Evolutionary conservation across 2,797 vertebrate species (phyloP).

Genomic region (Tapirus indicus): DNA sequence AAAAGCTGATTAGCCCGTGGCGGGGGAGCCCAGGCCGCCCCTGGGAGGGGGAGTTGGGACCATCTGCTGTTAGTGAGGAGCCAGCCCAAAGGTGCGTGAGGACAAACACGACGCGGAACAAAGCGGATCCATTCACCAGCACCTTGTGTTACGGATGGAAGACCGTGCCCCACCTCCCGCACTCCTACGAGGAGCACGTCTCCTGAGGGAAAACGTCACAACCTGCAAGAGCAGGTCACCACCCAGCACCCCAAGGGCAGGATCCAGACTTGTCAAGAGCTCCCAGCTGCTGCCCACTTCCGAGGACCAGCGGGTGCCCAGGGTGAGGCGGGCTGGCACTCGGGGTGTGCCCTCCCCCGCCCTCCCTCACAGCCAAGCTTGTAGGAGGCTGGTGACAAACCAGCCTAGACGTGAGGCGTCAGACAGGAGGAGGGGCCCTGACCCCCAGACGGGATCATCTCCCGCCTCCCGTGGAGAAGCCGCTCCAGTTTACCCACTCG

Average conservation of each 20-base stretch:
- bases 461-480: background rate
- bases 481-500: no score
- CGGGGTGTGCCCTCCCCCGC: background rate
- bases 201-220: background rate
- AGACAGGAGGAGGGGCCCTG: background rate
- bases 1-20: background rate
- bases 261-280: background rate
- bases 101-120: background rate
- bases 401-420: background rate
- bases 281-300: background rate
- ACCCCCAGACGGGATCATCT: accelerated
- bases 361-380: no score
- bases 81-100: background rate
- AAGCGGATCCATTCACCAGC: background rate
- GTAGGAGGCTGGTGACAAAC: background rate
- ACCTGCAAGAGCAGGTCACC: background rate
- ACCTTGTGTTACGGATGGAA: no score
- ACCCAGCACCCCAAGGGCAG: accelerated
- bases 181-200: background rate
- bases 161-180: background rate
- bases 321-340: no score
- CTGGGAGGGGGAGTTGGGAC: accelerated
- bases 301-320: background rate
- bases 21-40: background rate
- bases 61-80: background rate